These are phyloP conservation scores for Mesoclemmys tuberculata DNA, from an alignment of 2,113 vertebrate genomes.

Conservation along the genomic window DNA sequence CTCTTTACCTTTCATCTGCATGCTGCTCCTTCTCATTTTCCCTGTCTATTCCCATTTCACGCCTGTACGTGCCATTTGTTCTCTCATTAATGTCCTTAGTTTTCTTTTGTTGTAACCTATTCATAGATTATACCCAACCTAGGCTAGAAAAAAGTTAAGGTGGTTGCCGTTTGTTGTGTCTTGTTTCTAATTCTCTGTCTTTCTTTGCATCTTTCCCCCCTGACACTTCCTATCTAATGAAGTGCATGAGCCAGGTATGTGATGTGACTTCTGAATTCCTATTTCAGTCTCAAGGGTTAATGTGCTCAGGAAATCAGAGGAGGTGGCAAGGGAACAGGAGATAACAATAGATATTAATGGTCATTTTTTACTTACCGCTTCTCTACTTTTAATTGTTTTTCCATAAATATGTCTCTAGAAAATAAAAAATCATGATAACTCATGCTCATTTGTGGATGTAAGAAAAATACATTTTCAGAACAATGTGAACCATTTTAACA, in stretches of 20 bases:
- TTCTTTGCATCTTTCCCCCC: slow-evolving; percentile 61
- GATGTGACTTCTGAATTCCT: slow-evolving; percentile 69
- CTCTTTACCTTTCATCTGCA: slow-evolving; percentile 3
- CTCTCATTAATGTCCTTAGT: slow-evolving; percentile 42
- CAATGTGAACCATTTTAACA: background rate
- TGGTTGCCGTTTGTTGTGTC: slow-evolving; percentile 56
- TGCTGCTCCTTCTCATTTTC: slow-evolving; percentile 30
- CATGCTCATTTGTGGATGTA: background rate
- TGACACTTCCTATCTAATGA: slow-evolving; percentile 74
- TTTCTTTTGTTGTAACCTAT: slow-evolving; percentile 18
- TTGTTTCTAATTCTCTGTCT: slow-evolving; percentile 69
- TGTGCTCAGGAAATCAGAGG: background rate
- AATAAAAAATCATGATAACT: background rate
- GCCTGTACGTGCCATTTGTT: background rate
- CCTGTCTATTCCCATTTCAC: background rate
- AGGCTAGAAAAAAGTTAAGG: slow-evolving; percentile 45
- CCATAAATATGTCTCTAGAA: background rate
- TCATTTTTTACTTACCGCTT: slow-evolving; percentile 23
- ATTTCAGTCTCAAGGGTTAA: slow-evolving; percentile 9
- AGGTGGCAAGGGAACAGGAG: background rate
- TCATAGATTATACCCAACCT: background rate
- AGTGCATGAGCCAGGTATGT: slow-evolving; percentile 74
- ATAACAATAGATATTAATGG: background rate
- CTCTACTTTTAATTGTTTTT: background rate
- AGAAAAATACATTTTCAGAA: background rate